Percentiles rank a stretch among this genome's conserved stretches.
Conservation (phyloP, 2,888 invertebrate species). For the Philopedon plagiatum region DNA sequence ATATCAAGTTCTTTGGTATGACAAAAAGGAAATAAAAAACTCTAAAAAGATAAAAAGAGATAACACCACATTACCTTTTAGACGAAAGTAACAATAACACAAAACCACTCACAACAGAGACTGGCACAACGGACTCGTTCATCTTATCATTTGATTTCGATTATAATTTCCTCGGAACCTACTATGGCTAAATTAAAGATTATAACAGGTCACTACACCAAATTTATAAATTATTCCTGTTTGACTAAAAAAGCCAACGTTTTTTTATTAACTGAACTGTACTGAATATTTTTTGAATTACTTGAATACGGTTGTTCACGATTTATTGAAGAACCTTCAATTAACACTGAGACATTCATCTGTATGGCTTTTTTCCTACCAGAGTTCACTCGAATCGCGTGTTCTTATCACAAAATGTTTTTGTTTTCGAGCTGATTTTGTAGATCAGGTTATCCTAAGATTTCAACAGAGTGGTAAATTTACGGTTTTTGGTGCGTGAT, state of each 20-base stretch:
- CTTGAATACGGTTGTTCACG: not conserved
- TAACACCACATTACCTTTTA: conserved; percentile 48
- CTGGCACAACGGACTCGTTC: conserved; percentile 33
- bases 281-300: no score
- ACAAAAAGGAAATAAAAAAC: conserved; percentile 9
- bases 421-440: conserved; percentile 32
- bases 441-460: conserved; percentile 18
- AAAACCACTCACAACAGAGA: conserved; percentile 36
- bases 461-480: not conserved
- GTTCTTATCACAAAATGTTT: conserved; percentile 29
- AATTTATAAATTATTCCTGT: conserved; percentile 23
- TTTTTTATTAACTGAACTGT: no score
- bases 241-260: conserved; percentile 1
- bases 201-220: conserved; percentile 39
- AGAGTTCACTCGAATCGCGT: conserved; percentile 14
- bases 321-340: conserved; percentile 11
- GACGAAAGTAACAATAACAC: conserved; percentile 41
- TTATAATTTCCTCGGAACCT: conserved; percentile 17
- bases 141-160: conserved; percentile 40
- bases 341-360: not conserved
- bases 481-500: not conserved
- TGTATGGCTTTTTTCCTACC: conserved; percentile 13
- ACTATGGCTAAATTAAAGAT: conserved; percentile 20
- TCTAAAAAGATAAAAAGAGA: conserved; percentile 10
- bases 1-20: not conserved